A percentile compares a stretch with the other conserved stretches of the same genome.
These are phyloP conservation scores for Aphelocoma coerulescens DNA, from an alignment of 2,113 vertebrate genomes.

Conservation along the genomic window DNA sequence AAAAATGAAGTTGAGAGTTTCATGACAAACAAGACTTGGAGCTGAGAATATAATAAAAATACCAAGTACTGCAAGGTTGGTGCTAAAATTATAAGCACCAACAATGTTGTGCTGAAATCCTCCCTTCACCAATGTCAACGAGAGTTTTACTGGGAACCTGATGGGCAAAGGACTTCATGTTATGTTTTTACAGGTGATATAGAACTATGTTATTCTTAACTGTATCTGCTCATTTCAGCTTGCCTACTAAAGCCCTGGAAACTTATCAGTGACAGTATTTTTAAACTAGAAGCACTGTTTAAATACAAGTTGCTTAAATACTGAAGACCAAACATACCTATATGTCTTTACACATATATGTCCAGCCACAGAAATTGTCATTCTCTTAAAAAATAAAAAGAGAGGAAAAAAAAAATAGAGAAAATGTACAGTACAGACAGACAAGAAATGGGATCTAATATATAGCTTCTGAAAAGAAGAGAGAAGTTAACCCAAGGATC, in stretches of 20 bases:
- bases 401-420: background rate
- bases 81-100: background rate
- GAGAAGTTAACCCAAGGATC: slow-evolving; percentile 3
- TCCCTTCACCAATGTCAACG: background rate
- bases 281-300: background rate
- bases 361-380: background rate
- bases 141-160: background rate
- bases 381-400: background rate
- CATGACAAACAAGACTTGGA: background rate
- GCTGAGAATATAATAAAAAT: background rate
- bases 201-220: background rate
- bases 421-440: background rate
- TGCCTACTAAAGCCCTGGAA: background rate
- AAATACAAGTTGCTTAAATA: background rate
- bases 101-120: background rate
- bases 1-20: background rate
- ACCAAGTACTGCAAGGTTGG: background rate
- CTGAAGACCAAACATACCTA: background rate
- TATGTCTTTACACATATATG: background rate
- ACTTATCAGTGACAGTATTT: background rate
- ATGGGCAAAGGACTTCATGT: background rate
- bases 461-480: background rate
- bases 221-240: background rate
- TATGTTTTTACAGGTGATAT: background rate
- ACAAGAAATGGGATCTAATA: background rate